phyloP scores from a whole-genome alignment of 2,888 invertebrate genomes.

The Thumatha senex region DNA sequence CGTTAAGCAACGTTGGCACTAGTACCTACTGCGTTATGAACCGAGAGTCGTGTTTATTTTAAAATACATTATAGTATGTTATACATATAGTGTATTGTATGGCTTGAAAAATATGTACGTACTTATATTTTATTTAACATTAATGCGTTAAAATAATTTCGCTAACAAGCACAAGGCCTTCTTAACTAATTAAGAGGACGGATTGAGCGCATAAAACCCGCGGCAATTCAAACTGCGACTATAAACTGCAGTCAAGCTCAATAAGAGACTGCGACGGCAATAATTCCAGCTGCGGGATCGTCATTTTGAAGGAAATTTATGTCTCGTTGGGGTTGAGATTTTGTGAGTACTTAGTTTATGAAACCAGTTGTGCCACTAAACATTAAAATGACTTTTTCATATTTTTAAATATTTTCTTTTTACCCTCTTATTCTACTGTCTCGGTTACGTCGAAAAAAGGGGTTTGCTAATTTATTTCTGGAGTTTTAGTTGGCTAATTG shows the following conservation, averaged over 20 bases:
- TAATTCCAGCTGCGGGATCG: conserved; percentile 27
- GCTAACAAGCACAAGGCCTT: conserved; percentile 7
- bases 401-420: neutral
- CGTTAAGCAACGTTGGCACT: too few relatives aligned
- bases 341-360: conserved; percentile 2
- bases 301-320: conserved; percentile 53
- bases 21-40: too few relatives aligned
- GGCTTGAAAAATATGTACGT: too few relatives aligned
- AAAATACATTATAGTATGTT: too few relatives aligned
- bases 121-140: neutral
- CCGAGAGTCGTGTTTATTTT: too few relatives aligned
- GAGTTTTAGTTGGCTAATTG: too few relatives aligned
- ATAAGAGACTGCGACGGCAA: conserved; percentile 28
- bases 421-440: too few relatives aligned
- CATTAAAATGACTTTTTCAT: neutral
- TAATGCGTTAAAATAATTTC: too few relatives aligned
- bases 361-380: conserved; percentile 3
- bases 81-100: too few relatives aligned
- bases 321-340: conserved; percentile 24
- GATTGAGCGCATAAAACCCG: conserved; percentile 16
- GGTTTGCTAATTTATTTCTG: too few relatives aligned
- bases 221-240: conserved; percentile 13
- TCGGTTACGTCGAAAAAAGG: too few relatives aligned
- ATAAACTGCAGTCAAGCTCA: conserved; percentile 29
- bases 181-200: conserved; percentile 15